A percentile compares a stretch with the other conserved stretches of the same genome.
phyloP scores from a whole-genome alignment of 1,140 invertebrate genomes.

The Ceratosolen fusciceps region DNA sequence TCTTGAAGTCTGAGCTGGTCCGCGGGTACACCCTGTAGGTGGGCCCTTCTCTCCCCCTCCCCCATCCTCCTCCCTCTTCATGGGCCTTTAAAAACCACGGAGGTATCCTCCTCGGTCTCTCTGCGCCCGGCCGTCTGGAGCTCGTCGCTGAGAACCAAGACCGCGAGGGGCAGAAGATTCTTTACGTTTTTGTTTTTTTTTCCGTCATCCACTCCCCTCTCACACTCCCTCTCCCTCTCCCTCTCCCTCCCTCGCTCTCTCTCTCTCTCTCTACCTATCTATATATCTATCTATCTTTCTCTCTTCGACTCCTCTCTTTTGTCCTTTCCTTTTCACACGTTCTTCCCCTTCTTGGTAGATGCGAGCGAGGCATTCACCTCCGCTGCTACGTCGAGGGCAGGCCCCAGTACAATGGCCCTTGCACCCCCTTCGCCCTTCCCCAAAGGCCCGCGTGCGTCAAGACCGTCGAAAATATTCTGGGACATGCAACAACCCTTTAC shows the following conservation, averaged over 20 bases:
- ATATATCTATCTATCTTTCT: not conserved
- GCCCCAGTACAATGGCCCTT: conserved; percentile 45
- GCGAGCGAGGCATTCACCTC: conserved; percentile 48
- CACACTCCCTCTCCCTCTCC: not conserved
- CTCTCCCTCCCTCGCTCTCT: not conserved
- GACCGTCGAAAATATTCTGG: conserved; percentile 14
- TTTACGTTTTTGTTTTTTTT: conserved; percentile 34
- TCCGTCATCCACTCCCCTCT: not conserved
- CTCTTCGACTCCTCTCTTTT: conserved; percentile 4
- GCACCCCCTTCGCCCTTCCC: not conserved
- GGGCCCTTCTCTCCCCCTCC: not conserved
- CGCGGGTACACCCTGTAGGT: conserved; percentile 2
- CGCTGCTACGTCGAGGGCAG: not conserved
- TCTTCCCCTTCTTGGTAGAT: not conserved
- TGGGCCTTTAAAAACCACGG: not conserved
- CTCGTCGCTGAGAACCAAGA: conserved; percentile 38
- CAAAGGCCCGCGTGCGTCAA: conserved; percentile 16
- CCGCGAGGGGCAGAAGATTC: conserved; percentile 36
- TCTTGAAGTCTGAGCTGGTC: too few species aligned
- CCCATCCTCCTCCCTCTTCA: not conserved
- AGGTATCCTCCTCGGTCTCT: not conserved
- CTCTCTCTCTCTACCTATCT: not conserved
- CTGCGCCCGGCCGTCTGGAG: conserved; percentile 6
- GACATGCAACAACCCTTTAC: conserved; percentile 13
- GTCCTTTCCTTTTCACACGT: conserved; percentile 13